phyloP scores from a whole-genome alignment of 2,888 invertebrate genomes.

The Drosophila nr. perissopoda region DNA sequence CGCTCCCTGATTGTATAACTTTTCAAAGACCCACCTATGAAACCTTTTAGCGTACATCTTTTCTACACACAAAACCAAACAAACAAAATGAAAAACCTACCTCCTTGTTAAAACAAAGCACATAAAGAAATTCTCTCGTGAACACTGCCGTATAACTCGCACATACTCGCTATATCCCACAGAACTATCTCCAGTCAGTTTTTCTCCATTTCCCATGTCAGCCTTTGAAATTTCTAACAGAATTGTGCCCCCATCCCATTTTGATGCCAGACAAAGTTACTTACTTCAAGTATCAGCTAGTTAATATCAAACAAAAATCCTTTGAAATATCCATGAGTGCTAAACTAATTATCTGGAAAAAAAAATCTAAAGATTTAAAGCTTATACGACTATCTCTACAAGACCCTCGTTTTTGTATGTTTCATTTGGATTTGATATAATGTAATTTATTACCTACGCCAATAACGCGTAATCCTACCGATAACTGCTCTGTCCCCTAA shows the following conservation, averaged over 20 bases:
- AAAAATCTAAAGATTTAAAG: conserved; percentile 36
- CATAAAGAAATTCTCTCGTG: conserved; percentile 49
- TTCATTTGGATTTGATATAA: conserved; percentile 69
- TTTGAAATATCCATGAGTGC: conserved; percentile 32
- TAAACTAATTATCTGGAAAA: conserved; percentile 31
- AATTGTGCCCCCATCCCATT: conserved; percentile 64
- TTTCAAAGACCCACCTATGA: conserved; percentile 74
- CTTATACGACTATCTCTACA: conserved; percentile 48
- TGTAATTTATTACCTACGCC: conserved; percentile 67
- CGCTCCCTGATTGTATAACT: conserved; percentile 61
- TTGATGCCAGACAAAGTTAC: conserved; percentile 64
- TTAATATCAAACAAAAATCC: conserved; percentile 17
- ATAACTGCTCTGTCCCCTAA: conserved; percentile 72
- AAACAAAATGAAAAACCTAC: conserved; percentile 64
- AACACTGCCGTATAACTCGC: conserved; percentile 74
- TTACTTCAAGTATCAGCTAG: conserved; percentile 61
- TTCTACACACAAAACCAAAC: conserved; percentile 60
- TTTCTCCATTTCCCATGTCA: conserved; percentile 18
- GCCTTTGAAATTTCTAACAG: conserved; percentile 71
- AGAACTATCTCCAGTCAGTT: conserved; percentile 11
- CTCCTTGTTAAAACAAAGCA: conserved; percentile 65
- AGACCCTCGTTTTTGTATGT: conserved; percentile 51
- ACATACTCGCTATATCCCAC: conserved; percentile 53
- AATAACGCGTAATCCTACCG: conserved; percentile 70
- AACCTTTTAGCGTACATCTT: conserved; percentile 71